Conservation (phyloP, 2,888 invertebrate genomes). For the Ganaspis brasiliensis region DNA sequence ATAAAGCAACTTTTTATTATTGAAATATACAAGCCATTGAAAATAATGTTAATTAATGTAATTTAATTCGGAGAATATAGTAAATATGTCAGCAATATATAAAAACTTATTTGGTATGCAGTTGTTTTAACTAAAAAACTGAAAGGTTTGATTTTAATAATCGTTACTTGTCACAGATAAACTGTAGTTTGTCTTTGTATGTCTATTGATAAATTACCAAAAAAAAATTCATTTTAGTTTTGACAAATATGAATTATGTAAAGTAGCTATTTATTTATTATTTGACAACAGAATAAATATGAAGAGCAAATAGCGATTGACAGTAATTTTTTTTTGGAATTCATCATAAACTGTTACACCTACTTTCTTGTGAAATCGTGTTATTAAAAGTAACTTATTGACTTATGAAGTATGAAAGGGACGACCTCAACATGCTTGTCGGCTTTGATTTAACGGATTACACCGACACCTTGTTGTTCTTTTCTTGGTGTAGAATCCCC, state of each 20-base stretch:
- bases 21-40: not conserved
- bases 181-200: not conserved
- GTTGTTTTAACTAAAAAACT: not conserved
- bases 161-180: not conserved
- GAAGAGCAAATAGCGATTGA: no score
- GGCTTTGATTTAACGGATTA: slow-evolving; percentile 44
- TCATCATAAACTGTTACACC: not conserved
- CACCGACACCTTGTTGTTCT: slow-evolving; percentile 38
- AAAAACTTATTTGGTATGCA: not conserved
- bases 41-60: not conserved
- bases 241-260: not conserved
- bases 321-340: not conserved
- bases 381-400: not conserved
- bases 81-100: slow-evolving; percentile 6
- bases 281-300: no score
- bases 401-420: slow-evolving; percentile 22
- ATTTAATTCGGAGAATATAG: not conserved
- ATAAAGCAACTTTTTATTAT: not conserved
- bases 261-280: no score
- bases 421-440: slow-evolving; percentile 38
- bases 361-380: not conserved
- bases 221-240: not conserved
- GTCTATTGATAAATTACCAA: not conserved
- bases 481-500: not conserved
- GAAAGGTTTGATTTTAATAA: not conserved